Evolutionary conservation across 2,113 vertebrate species (phyloP).

Genomic region (Seriola rivoliana): DNA sequence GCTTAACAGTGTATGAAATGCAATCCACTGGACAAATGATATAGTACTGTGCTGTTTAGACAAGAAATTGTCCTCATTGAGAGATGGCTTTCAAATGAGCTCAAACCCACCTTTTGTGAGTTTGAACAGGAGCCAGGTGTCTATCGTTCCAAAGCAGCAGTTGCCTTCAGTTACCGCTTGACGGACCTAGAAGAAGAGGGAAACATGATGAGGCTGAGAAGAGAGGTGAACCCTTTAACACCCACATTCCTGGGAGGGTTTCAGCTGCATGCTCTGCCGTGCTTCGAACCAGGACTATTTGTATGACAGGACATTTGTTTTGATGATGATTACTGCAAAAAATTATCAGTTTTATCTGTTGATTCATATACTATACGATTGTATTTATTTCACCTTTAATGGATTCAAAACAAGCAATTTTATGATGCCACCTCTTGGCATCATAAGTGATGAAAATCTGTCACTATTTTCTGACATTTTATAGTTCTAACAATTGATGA

Average conservation of each 20-base stretch:
- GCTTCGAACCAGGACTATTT: background rate
- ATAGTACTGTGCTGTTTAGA: background rate
- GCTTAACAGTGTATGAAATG: background rate
- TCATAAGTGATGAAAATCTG: background rate
- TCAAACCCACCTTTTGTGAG: conserved; percentile 90
- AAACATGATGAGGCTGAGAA: conserved; percentile 2
- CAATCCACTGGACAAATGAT: conserved; percentile 3
- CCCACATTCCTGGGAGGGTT: background rate
- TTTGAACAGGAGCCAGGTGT: conserved; percentile 94
- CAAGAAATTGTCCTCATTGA: background rate
- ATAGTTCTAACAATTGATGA: background rate
- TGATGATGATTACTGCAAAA: background rate
- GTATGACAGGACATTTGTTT: background rate
- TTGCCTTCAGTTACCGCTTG: conserved; percentile 87
- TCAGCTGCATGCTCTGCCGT: background rate
- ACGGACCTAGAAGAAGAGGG: conserved; percentile 80
- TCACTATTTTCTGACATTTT: background rate
- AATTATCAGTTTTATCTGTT: background rate
- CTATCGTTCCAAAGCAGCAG: conserved; percentile 96
- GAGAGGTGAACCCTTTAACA: background rate
- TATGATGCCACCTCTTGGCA: background rate
- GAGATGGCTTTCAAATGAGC: background rate
- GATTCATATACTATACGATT: background rate
- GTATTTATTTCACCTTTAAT: background rate
- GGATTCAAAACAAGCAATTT: background rate